Evolutionary conservation across 1,140 invertebrate species (phyloP).

Genomic region (Papilio glaucus): DNA sequence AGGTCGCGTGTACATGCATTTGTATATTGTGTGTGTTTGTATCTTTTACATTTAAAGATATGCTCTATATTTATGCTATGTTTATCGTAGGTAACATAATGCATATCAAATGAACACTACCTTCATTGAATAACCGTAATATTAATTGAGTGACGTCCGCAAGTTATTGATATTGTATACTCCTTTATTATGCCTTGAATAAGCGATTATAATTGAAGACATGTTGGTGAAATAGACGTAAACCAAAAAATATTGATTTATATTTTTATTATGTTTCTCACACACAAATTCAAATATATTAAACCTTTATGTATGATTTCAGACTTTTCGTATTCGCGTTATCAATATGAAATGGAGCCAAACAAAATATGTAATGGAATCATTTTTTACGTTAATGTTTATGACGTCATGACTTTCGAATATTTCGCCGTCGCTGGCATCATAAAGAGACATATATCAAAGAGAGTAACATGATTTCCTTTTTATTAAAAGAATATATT

Average conservation of each 20-base stretch:
- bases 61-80: no score
- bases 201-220: no score
- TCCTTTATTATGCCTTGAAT: no score
- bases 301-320: neutral
- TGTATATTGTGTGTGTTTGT: no score
- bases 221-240: no score
- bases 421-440: slow-evolving; percentile 10
- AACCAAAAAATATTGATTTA: no score
- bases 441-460: slow-evolving; percentile 12
- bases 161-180: no score
- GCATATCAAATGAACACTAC: no score
- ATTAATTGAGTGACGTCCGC: no score
- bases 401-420: slow-evolving; percentile 21
- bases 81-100: no score
- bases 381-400: slow-evolving; percentile 22
- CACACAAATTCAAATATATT: neutral
- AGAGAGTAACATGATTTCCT: slow-evolving; percentile 26
- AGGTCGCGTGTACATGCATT: neutral
- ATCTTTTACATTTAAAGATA: neutral
- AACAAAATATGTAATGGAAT: slow-evolving; percentile 28
- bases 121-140: no score
- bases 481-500: neutral
- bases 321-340: slow-evolving; percentile 1
- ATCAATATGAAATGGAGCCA: slow-evolving; percentile 31
- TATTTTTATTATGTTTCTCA: neutral